These are phyloP conservation scores for Amphipoea oculea DNA, from an alignment of 2,888 invertebrate species.

Conservation along the genomic window DNA sequence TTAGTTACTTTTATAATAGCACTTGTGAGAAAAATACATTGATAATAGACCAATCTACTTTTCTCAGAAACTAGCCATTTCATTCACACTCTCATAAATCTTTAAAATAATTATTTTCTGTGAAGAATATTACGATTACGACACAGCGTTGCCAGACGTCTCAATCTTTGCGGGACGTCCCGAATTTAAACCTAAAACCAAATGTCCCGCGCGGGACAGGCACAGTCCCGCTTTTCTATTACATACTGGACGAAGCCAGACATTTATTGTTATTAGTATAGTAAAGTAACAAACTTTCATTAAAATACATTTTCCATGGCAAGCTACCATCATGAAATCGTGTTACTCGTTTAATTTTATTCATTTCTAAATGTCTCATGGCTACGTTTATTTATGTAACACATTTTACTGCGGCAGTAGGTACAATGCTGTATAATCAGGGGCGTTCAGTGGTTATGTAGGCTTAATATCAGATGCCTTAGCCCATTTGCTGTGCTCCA, in stretches of 20 bases:
- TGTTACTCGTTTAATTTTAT: conserved; percentile 12
- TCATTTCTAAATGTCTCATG: conserved; percentile 35
- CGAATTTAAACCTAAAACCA: too few relatives aligned
- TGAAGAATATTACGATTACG: neutral
- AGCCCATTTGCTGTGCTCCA: conserved; percentile 21
- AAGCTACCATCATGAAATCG: neutral
- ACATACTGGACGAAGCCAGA: neutral
- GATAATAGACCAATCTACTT: neutral
- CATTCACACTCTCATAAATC: neutral
- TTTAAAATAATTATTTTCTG: neutral
- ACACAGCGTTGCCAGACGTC: neutral
- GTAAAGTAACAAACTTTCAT: neutral
- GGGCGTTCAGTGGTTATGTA: conserved; percentile 7
- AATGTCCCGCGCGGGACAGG: neutral
- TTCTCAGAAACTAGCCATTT: neutral
- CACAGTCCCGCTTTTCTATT: neutral
- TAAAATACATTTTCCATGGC: neutral
- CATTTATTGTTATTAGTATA: neutral
- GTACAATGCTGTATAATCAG: conserved; percentile 13
- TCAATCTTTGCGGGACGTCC: too few relatives aligned
- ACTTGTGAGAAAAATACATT: neutral
- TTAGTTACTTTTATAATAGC: neutral
- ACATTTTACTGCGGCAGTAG: conserved; percentile 16
- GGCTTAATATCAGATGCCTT: conserved; percentile 2
- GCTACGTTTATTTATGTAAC: conserved; percentile 40